Percentiles rank a stretch among this genome's conserved stretches.
Evolutionary conservation across 37 sponge, comb jelly and placozoan genomes (phyloP).

Genomic region (Ianthella basta): DNA sequence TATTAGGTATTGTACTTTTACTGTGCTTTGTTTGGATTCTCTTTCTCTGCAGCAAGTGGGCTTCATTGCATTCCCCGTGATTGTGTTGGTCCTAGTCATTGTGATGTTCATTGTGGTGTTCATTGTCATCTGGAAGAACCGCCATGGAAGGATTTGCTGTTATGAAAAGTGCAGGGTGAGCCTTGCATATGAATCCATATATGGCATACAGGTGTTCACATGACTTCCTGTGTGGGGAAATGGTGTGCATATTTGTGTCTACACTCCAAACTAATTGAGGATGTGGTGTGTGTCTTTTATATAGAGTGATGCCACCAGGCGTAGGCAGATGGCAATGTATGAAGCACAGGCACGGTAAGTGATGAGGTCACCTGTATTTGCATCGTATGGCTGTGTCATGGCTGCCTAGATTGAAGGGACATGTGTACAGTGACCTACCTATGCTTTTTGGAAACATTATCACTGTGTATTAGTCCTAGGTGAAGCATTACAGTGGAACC

Average conservation of each 20-base stretch:
- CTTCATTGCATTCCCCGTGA: conserved; percentile 14
- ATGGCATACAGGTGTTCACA: not conserved
- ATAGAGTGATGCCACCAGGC: not conserved
- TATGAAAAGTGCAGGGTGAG: conserved; percentile 37
- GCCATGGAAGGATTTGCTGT: not conserved
- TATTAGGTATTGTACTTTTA: not conserved
- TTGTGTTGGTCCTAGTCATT: not conserved
- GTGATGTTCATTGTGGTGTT: not conserved
- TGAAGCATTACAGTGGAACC: no score
- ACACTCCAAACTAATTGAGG: not conserved
- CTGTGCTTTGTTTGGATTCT: not conserved
- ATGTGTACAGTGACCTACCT: no score
- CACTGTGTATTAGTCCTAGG: no score
- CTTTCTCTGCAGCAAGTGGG: not conserved
- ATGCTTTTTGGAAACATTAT: no score
- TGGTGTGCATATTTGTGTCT: not conserved
- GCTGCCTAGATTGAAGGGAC: no score
- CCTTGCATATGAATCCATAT: no score
- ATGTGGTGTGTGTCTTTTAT: not conserved
- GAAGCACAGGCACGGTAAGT: conserved; percentile 12
- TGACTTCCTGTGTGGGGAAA: conserved; percentile 17
- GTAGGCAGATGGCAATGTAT: conserved; percentile 10
- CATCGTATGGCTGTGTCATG: no score
- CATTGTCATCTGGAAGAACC: conserved; percentile 20
- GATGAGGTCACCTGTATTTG: no score